Base-by-base conservation (phyloP, 2,797 vertebrate genomes). In the Lycodopsis pacificus region DNA sequence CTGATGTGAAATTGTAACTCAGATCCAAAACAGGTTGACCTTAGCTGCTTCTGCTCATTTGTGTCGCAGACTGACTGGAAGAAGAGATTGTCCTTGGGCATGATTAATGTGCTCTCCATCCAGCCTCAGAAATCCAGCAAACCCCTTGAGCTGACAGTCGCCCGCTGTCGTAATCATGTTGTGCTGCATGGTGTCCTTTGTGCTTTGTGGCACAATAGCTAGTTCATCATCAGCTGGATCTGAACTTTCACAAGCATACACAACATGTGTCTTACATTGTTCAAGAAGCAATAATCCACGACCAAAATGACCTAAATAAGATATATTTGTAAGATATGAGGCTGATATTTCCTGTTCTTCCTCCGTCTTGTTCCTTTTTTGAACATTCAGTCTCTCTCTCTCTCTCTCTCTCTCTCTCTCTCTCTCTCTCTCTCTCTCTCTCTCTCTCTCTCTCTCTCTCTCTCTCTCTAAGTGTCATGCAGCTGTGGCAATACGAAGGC, bases 401-500 rank as follows among this genome's bases (percentile, higher is more conserved):
- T 25, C 51, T 27, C 22, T 56, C 25, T 15, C 22, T 27, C 53
- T 15, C 53, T 54, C 53, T 14, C 34, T 38, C 14, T 73, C 36
- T 5, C 58, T 30, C 15, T 53, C 30, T 20, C 49, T 22, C 17
- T 15, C 44, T 8, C 44, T 48, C 44, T 48, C 44, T 19, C 44
- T 20, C 17, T 20, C 46, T 48, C 46, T 19, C 44, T 46, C 44
- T 25, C 22, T 22, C 51, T 27, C 20, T 53, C 11, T 25, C n/a
- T 53, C n/a, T 71, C 38, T n/a, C 19, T 57, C 67, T 76, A 53
- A 27, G 48, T 51, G 72, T 4, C n/a, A 6, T 57, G 71, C 79
- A 84, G 86, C 82, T 86, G 79, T 79, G 74, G 30, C 66, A 81
- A 69, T 66, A 76, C 1, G 27, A 78, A 78, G 30, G 54, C 78